Percentiles rank a stretch among this genome's conserved stretches.
These are phyloP conservation scores for Saccostrea glomerata DNA, from an alignment of 1,140 invertebrate genomes.

Conservation along the genomic window DNA sequence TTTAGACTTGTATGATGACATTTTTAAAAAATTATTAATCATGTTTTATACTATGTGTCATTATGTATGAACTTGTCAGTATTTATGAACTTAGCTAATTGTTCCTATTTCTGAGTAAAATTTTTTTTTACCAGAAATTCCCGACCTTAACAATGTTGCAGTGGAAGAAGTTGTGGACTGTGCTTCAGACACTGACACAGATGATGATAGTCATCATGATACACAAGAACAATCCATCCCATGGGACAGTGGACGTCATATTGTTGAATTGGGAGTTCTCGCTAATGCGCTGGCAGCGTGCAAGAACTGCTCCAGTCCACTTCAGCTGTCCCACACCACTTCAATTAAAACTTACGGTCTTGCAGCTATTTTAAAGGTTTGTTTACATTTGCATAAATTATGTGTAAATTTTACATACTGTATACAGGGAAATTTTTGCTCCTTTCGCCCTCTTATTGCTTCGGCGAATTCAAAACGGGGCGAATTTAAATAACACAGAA, in stretches of 20 bases:
- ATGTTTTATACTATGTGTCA: too few relatives aligned
- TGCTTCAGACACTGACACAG: not conserved
- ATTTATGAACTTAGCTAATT: too few relatives aligned
- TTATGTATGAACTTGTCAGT: too few relatives aligned
- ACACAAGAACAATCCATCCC: not conserved
- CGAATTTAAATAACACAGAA: not conserved
- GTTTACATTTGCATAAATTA: not conserved
- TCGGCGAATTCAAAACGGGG: too few relatives aligned
- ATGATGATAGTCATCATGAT: not conserved
- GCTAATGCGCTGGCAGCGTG: slow-evolving; percentile 30
- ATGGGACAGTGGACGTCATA: slow-evolving; percentile 23
- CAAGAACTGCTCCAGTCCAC: slow-evolving; percentile 6
- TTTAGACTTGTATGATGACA: too few relatives aligned
- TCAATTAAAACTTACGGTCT: slow-evolving; percentile 6
- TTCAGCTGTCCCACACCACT: slow-evolving; percentile 16
- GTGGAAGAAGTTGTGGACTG: not conserved
- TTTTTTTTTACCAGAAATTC: too few relatives aligned
- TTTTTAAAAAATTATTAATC: too few relatives aligned
- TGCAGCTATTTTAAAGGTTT: slow-evolving; percentile 14
- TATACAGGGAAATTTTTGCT: too few relatives aligned
- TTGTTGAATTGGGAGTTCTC: slow-evolving; percentile 37
- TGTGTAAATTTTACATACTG: not conserved
- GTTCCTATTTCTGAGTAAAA: too few relatives aligned
- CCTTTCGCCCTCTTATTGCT: too few relatives aligned
- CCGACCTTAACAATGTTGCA: not conserved